Base-by-base conservation (phyloP, 1,140 invertebrate species). In the Drosophila fuyamai region DNA sequence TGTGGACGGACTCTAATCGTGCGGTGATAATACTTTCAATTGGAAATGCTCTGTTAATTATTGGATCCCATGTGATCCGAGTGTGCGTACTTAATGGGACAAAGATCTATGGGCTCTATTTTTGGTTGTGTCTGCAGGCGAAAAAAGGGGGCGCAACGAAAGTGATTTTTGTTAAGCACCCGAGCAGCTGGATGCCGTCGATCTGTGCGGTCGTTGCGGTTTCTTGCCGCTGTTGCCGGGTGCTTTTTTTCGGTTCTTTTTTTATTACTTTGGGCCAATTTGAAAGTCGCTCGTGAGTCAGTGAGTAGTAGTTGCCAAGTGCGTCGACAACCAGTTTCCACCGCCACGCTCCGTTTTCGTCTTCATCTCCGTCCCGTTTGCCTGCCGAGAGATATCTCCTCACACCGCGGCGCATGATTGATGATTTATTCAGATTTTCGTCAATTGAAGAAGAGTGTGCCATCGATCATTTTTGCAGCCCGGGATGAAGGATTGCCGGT, bases 221-320 rank as follows among this genome's bases (percentile, higher is more conserved):
- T 60, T 38, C 54, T 51, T 60, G 58, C 44, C 73, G 74, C 81
- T 84, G 81, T 84, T 84, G 81, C 81, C 81, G 56, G 73, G 81
- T 73, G 56, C 62, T 66, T 72, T 76, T 46, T 63, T 63, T 65
- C 27, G 38, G 41, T 32, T 60, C 51, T 40, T 38, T 50, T 48
- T 56, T 23, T 51, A 41, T 56, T 53, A 23, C 23, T 60, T 81
- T 76, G 68, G 60, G 54, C 70, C 75, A 82, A 88, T 88, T 86
- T 86, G 83, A 86, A 86, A 86, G 82, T 86, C 66, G 71, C 55
- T 68, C 57, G 65, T 86, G 82, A 88, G 75, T 86, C 82, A 86
- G 61, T 68, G 77, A 66, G 76, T 55, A 57, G 68, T 48, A 14
- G 48, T 75, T 40, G 68, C 72, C 72, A 75, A 73, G 71, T 76